Evolutionary conservation across 92 coral and sea anemone species (phyloP), one percentile per base, ranked within the genome.

Genomic region (Heliopora coerulea): DNA sequence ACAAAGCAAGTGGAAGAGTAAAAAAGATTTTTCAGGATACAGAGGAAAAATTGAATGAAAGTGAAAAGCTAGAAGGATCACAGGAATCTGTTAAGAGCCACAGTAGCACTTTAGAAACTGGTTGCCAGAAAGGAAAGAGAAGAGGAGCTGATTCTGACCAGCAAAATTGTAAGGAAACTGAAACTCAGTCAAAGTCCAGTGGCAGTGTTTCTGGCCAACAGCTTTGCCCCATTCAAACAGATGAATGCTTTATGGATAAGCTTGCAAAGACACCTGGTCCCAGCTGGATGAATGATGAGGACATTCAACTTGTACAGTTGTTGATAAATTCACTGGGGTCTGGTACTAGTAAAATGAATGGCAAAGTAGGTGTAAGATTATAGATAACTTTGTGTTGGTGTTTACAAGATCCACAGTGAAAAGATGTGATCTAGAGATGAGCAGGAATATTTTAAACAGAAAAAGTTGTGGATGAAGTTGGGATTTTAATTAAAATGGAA

Each of bases 211-310:
- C 76, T 3, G 14, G 18, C 21, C 19, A 48, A 18, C 23, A 27
- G 44, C 56, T 69, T 9, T 69, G 76, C 13, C 78, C 78, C 28
- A 73, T 93, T 31, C 74, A 73, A 24, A 54, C 85, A 27, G 98
- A 93, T 31, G 83, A 74, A 54, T 50, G 57, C 9, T 78, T 80
- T 31, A 87, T 81, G 76, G 85, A 83, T 48, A 78, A 65, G 64
- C 77, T 93, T 34, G 74, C 46, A n/a, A 19, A 31, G 3, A 17
- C 74, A 2, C 89, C 95, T 1, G 75, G 89, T 62, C 81, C 82
- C 19, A 74, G 79, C 58, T 93, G 98, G 98, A 73, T 79, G 27
- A 25, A 80, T 24, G 89, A 83, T 25, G 89, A 90, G 29, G 98
- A 93, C 67, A 79, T 64, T 62, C 86, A 85, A 49, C 85, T 93